These are phyloP conservation scores for Podiceps cristatus DNA, from an alignment of 2,113 vertebrate genomes.

Conservation along the genomic window DNA sequence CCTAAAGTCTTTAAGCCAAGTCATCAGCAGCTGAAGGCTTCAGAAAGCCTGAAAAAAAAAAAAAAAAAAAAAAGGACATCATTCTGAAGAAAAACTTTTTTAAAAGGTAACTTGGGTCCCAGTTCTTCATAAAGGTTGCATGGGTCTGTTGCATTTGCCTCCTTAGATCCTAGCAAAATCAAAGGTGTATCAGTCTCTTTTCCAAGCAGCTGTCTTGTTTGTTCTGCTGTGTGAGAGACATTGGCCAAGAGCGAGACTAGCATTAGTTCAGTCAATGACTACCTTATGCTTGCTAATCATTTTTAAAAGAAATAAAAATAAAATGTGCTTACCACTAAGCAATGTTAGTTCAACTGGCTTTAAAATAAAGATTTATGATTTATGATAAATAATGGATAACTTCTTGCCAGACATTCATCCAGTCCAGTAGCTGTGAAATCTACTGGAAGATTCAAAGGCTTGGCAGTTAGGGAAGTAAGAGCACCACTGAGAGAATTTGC, in stretches of 20 bases:
- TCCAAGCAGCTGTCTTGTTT: background rate
- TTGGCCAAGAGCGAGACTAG: accelerated
- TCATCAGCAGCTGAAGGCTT: background rate
- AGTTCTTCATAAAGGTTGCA: background rate
- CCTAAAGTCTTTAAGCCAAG: background rate
- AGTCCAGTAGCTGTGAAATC: background rate
- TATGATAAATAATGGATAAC: background rate
- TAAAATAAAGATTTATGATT: background rate
- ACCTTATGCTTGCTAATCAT: background rate
- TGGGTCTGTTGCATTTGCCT: background rate
- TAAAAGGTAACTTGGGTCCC: background rate
- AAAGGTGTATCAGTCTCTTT: background rate
- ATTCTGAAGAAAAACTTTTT: background rate
- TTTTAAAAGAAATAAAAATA: background rate
- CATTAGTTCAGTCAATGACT: background rate
- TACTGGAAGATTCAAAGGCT: background rate
- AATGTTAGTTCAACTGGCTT: background rate
- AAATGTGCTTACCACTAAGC: background rate
- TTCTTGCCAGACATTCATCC: background rate
- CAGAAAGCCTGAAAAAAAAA: background rate
- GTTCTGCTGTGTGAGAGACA: background rate
- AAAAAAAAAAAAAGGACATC: background rate
- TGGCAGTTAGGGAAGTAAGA: background rate
- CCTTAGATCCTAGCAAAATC: background rate
- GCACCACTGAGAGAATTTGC: background rate